A percentile compares a stretch with the other conserved stretches of the same genome.
Conservation (phyloP, 2,888 invertebrate genomes). For the Stratiomys singularior region DNA sequence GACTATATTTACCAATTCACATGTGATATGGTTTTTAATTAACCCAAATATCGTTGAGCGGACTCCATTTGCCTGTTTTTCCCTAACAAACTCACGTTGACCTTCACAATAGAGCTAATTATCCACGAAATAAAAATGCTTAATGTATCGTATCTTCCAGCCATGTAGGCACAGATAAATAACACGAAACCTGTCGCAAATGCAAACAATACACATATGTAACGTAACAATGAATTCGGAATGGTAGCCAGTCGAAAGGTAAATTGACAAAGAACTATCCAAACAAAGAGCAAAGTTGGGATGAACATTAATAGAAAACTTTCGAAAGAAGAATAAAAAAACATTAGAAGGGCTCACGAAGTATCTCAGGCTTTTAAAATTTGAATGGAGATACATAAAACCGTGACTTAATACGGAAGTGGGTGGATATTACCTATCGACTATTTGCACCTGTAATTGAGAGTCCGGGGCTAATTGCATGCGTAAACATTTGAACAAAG, state of each 20-base stretch:
- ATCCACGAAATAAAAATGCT: slow-evolving; percentile 1
- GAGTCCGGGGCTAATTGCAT: neutral
- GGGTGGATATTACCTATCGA: neutral
- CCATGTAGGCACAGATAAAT: too few species aligned
- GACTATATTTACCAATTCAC: too few species aligned
- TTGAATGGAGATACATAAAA: neutral
- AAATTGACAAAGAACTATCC: slow-evolving; percentile 7
- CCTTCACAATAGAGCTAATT: neutral
- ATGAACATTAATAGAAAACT: too few species aligned
- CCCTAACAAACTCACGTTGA: neutral
- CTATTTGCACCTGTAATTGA: slow-evolving; percentile 8
- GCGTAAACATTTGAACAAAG: neutral
- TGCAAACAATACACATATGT: too few species aligned
- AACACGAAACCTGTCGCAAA: too few species aligned
- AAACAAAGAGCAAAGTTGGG: neutral
- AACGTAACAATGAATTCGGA: too few species aligned
- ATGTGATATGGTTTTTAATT: too few species aligned
- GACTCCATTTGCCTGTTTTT: too few species aligned
- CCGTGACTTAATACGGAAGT: neutral
- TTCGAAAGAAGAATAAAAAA: too few species aligned
- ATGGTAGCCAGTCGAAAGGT: neutral
- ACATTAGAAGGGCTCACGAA: neutral
- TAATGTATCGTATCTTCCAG: slow-evolving; percentile 7
- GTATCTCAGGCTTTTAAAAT: neutral
- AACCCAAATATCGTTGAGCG: too few species aligned